Evolutionary conservation across 2,888 invertebrate species (phyloP).

Genomic region (Rhamphomyia laevipes): DNA sequence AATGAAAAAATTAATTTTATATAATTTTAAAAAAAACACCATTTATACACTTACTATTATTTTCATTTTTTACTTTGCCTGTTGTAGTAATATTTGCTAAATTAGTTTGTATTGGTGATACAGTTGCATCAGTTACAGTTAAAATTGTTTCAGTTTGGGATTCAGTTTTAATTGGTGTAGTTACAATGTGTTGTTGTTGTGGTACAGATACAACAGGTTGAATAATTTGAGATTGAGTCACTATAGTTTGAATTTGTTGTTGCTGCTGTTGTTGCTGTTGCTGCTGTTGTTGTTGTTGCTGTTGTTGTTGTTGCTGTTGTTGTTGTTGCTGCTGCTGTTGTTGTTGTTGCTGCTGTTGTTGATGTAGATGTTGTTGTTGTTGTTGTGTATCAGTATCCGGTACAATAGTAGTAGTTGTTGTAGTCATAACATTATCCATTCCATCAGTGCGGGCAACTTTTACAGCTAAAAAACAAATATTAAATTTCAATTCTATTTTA

Average conservation of each 20-base stretch:
- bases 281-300: slow-evolving; percentile 13
- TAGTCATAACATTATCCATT: slow-evolving; percentile 34
- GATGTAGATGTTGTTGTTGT: slow-evolving; percentile 23
- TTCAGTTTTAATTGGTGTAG: slow-evolving; percentile 26
- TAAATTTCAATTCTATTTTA: slow-evolving; percentile 20
- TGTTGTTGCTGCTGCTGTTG: slow-evolving; percentile 23
- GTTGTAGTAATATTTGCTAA: slow-evolving; percentile 14
- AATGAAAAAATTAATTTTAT: slow-evolving; percentile 4
- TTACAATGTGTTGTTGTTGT: slow-evolving; percentile 3
- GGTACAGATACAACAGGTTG: not conserved
- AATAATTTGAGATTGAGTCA: not conserved
- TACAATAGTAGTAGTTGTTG: slow-evolving; percentile 12
- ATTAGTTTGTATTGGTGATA: slow-evolving; percentile 16
- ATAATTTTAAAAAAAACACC: not conserved
- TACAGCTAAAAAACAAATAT: slow-evolving; percentile 21
- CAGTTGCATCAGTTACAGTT: slow-evolving; percentile 28
- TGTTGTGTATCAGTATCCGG: slow-evolving; percentile 13
- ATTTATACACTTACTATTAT: slow-evolving; percentile 16
- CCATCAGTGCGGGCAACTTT: slow-evolving; percentile 35
- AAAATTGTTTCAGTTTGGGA: slow-evolving; percentile 32
- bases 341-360: slow-evolving; percentile 18
- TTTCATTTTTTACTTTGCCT: slow-evolving; percentile 12
- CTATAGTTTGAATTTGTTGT: not conserved
- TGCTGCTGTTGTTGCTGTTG: not conserved
- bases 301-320: slow-evolving; percentile 25